phyloP scores from a whole-genome alignment of 1,140 invertebrate genomes.

The Cheumatopsyche charites region DNA sequence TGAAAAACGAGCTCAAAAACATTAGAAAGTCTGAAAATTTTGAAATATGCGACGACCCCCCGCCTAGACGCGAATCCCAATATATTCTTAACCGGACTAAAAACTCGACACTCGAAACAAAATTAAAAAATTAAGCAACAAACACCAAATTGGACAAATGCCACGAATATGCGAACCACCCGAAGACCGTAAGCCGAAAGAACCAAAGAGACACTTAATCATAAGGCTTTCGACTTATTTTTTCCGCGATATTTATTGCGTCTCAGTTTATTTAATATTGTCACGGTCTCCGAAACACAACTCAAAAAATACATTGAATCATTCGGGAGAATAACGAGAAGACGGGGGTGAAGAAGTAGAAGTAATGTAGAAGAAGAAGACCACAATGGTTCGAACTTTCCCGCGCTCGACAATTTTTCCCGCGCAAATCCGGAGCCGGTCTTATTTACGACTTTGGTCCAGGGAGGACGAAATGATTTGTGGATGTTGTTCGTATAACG shows the following conservation, averaged over 20 bases:
- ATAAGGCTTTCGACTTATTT: not conserved
- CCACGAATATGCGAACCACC: not conserved
- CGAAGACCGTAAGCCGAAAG: too few relatives aligned
- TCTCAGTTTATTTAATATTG: conserved; percentile 14
- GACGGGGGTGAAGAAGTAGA: too few relatives aligned
- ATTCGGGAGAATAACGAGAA: too few relatives aligned
- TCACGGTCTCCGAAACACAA: conserved; percentile 9
- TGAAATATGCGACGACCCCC: too few relatives aligned
- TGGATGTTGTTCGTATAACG: conserved; percentile 44
- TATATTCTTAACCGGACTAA: too few relatives aligned
- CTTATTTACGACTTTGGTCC: conserved; percentile 48
- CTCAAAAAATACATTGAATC: not conserved
- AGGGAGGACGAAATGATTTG: conserved; percentile 49
- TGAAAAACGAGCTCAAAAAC: too few relatives aligned
- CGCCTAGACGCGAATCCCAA: too few relatives aligned
- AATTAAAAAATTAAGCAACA: not conserved
- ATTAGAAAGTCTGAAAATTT: too few relatives aligned
- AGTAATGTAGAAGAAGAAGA: too few relatives aligned
- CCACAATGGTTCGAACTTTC: too few relatives aligned
- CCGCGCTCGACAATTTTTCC: conserved; percentile 19
- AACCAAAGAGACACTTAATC: conserved; percentile 15
- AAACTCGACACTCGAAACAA: too few relatives aligned
- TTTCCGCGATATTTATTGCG: not conserved
- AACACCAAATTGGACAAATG: conserved; percentile 7
- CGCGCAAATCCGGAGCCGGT: conserved; percentile 7